phyloP scores from a whole-genome alignment of 2,113 vertebrate genomes.

The Phasianus colchicus region DNA sequence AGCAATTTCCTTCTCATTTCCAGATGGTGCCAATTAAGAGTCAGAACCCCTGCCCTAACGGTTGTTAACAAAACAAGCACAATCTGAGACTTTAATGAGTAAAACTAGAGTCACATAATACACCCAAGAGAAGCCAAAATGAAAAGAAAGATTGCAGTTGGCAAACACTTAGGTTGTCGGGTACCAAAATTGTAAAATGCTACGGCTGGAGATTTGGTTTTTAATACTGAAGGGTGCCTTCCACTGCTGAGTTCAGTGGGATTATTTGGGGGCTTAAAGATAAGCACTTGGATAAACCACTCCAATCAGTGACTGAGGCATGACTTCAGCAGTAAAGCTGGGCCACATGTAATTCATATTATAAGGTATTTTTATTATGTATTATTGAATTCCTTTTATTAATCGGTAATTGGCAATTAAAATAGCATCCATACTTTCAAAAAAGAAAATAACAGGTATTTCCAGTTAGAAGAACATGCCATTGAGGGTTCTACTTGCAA shows the following conservation, averaged over 20 bases:
- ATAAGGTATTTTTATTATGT: background rate
- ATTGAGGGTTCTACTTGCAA: background rate
- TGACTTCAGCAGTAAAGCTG: background rate
- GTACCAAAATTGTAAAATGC: background rate
- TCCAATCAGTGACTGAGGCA: background rate
- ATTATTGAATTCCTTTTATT: background rate
- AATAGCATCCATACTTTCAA: background rate
- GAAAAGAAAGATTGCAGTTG: conserved; percentile 20
- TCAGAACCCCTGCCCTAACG: conserved; percentile 60
- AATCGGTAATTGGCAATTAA: background rate
- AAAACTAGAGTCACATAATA: conserved; percentile 60
- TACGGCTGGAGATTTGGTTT: background rate
- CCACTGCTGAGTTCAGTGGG: background rate
- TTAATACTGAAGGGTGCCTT: background rate
- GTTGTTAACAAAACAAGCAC: conserved; percentile 72
- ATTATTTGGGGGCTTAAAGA: conserved; percentile 5
- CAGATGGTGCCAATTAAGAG: conserved; percentile 73
- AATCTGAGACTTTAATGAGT: conserved; percentile 69
- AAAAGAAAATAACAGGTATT: background rate
- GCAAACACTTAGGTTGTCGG: background rate
- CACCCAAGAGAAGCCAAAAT: conserved; percentile 60
- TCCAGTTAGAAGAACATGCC: background rate
- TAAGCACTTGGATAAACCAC: background rate
- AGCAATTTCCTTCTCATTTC: conserved; percentile 42
- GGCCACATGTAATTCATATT: background rate